A percentile compares a stretch with the other conserved stretches of the same genome.
These are phyloP conservation scores for Neomorphus geoffroyi DNA, from an alignment of 2,797 vertebrate species.

Conservation along the genomic window DNA sequence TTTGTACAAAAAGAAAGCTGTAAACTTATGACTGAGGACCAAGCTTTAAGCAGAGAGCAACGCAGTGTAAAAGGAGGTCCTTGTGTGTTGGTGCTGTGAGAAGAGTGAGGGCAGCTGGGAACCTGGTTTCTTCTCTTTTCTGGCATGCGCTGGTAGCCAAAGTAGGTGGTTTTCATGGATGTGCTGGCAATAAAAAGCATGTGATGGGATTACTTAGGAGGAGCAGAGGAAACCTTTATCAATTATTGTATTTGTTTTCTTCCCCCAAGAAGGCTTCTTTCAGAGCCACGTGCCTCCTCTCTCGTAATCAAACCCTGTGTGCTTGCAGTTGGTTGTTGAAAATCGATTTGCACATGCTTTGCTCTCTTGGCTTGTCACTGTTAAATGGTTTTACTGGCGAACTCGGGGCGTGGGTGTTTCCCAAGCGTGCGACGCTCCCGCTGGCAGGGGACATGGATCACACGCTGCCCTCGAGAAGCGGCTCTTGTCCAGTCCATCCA, in stretches of 20 bases:
- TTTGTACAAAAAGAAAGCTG: background rate
- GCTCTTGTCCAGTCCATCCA: background rate
- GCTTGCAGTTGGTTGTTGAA: background rate
- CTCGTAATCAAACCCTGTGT: background rate
- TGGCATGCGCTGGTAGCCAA: background rate
- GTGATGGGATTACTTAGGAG: background rate
- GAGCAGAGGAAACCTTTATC: background rate
- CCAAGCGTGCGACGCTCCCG: background rate
- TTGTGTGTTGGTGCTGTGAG: background rate
- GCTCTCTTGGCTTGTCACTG: background rate
- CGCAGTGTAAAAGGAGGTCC: background rate
- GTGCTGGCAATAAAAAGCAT: constrained; percentile 1
- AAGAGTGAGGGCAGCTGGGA: background rate
- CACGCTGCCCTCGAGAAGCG: background rate
- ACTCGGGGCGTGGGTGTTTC: background rate
- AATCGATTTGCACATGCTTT: background rate
- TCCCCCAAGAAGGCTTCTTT: background rate
- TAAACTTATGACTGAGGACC: background rate
- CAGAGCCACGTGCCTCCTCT: background rate
- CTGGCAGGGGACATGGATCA: background rate
- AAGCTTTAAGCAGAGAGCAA: background rate
- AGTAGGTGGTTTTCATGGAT: background rate
- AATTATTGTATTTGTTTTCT: constrained; percentile 10
- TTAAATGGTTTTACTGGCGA: background rate
- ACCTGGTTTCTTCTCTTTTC: background rate